Base-by-base conservation (phyloP, 92 coral and sea anemone species). In the Isaurus tuberculatus region DNA sequence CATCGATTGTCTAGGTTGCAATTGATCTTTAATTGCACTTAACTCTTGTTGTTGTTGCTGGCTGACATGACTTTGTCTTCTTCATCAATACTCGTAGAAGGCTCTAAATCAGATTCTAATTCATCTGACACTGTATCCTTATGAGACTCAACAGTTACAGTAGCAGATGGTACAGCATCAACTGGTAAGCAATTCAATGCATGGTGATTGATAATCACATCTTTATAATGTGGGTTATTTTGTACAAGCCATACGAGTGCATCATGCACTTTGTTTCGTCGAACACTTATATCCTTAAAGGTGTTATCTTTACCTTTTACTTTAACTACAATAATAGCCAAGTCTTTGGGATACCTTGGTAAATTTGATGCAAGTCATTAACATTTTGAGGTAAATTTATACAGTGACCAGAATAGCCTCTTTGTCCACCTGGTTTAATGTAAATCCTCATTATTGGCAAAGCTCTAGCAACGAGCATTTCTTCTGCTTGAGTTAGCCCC, bases 81-180 rank as follows among this genome's bases (percentile, higher is more conserved):
- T 43, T 57, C 65, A 58, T 73, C 73, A 66, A 64, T 70, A 73
- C 40, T 73, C 36, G 43, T 42, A 66, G 85, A 72, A 26, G 86
- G 79, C n/a, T 70, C 83, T 77, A 57, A 66, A 80, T 81, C 87
- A 37, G 90, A 66, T 72, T 40, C 69, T 61, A 66, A 31, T 73
- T 89, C 92, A 79, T 89, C 90, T 64, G 79, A 3, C 43, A 82
- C 69, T 46, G 64, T 81, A 58, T 86, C 88, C 36, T 81, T 65
- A 5, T 86, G 85, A 65, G 88, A 61, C 48, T 72, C 84, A 80
- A 89, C 85, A 65, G 92, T 85, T 57, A 89, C 73, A 36, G 84
- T 60, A 79, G 58, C 81, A 74, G 88, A 66, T 68, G 88, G 6
- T 30, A 48, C 71, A 61, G 74, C 83, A 58, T 46, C 22, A 15